These are phyloP conservation scores for Tricholaema leucomelas DNA, from an alignment of 2,113 vertebrate species.

Conservation along the genomic window DNA sequence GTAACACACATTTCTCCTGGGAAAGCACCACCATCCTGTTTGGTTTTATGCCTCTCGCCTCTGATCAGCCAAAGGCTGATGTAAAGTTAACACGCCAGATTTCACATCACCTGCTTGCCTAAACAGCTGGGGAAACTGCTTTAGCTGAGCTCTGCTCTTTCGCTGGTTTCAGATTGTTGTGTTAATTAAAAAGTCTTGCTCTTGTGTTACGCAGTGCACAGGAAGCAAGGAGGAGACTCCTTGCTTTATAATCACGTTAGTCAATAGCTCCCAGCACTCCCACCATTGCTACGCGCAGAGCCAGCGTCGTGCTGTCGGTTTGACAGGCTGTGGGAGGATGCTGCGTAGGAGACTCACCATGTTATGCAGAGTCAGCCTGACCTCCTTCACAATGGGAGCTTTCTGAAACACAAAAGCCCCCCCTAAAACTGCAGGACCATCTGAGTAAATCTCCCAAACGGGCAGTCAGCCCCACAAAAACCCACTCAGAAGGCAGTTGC, in stretches of 20 bases:
- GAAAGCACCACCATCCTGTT: conserved; percentile 15
- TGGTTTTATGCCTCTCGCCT: conserved; percentile 22
- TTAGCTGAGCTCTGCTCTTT: conserved; percentile 53
- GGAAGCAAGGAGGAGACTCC: conserved; percentile 47
- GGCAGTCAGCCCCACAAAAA: not conserved
- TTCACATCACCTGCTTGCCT: conserved; percentile 24
- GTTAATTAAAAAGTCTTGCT: conserved; percentile 47
- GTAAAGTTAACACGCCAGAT: not conserved
- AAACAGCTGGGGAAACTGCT: conserved; percentile 5
- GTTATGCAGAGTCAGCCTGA: conserved; percentile 12
- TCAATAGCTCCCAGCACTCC: conserved; percentile 50
- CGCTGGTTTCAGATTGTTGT: not conserved
- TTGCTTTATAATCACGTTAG: not conserved
- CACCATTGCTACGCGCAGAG: not conserved
- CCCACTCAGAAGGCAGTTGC: not conserved
- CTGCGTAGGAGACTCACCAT: conserved; percentile 5
- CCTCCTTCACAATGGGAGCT: conserved; percentile 36
- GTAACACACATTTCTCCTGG: not conserved
- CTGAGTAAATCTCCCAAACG: not conserved
- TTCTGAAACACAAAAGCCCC: not conserved
- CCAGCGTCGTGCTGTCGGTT: not conserved
- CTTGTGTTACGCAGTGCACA: conserved; percentile 18
- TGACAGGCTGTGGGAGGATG: conserved; percentile 38
- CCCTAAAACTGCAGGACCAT: not conserved
- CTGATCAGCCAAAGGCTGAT: conserved; percentile 29